These are phyloP conservation scores for Papio anubis DNA, from an alignment of 2,113 vertebrate species.

Conservation along the genomic window DNA sequence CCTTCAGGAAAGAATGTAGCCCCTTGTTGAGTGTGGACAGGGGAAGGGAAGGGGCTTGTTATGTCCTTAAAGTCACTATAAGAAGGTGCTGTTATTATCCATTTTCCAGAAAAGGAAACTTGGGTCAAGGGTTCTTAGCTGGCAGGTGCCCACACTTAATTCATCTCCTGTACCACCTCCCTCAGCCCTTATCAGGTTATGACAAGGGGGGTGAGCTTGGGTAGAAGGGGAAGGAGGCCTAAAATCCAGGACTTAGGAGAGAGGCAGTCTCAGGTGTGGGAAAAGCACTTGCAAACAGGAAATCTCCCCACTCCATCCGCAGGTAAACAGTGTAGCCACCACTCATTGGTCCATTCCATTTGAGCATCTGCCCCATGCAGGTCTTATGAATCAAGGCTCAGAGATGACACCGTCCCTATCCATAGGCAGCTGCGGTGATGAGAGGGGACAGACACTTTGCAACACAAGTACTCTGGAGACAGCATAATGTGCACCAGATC, in stretches of 20 bases:
- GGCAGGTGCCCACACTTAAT: not conserved
- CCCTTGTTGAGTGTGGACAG: not conserved
- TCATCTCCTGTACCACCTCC: not conserved
- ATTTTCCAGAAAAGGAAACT: constrained; percentile 23
- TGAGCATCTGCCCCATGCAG: not conserved
- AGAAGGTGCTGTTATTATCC: not conserved
- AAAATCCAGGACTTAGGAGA: not conserved
- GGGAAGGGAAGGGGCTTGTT: not conserved
- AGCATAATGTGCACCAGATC: not conserved
- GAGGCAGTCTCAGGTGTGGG: not conserved
- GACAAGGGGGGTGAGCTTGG: not conserved
- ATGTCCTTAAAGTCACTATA: not conserved
- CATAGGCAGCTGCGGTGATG: not conserved
- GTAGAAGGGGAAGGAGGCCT: not conserved
- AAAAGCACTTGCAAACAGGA: not conserved
- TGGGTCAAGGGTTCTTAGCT: not conserved
- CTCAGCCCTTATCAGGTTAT: not conserved
- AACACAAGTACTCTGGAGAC: not conserved
- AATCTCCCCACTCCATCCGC: not conserved
- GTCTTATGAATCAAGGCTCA: not conserved
- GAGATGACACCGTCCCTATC: not conserved
- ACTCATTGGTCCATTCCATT: not conserved
- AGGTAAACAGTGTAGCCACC: not conserved
- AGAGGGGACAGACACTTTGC: not conserved
- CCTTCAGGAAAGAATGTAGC: not conserved